These are phyloP conservation scores for Stichopus horrens DNA, from an alignment of 53 echinoderm and acorn worm genomes.

Conservation along the genomic window DNA sequence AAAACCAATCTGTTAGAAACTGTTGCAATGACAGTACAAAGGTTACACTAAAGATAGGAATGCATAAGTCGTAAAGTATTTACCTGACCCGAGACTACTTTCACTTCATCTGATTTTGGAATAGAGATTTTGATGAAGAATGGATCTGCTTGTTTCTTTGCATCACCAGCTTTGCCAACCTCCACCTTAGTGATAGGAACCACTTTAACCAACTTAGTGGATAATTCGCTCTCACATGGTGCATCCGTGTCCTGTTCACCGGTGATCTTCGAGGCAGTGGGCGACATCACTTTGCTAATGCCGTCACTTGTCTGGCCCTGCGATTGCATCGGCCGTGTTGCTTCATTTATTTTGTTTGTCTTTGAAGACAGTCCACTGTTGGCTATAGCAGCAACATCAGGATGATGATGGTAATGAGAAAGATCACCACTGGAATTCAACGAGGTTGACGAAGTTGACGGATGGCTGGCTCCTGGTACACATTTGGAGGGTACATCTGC, in stretches of 20 bases:
- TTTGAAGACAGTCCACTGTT: background rate
- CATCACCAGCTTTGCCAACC: conserved; percentile 28
- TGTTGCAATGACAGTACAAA: background rate
- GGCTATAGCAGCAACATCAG: background rate
- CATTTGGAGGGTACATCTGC: background rate
- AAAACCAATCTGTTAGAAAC: no score
- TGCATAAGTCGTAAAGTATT: background rate
- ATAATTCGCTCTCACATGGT: background rate
- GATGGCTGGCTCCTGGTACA: background rate
- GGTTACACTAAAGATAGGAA: background rate
- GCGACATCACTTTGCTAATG: background rate
- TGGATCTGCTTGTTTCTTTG: background rate
- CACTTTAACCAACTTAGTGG: conserved; percentile 10
- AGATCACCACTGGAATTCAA: no score
- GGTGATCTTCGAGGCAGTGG: background rate
- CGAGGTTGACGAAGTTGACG: background rate
- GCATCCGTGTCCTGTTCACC: background rate
- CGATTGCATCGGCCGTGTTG: background rate
- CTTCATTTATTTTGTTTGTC: background rate
- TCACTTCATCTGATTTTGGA: conserved; percentile 19
- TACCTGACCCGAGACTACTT: conserved; percentile 5
- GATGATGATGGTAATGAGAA: no score
- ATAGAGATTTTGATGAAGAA: conserved; percentile 14
- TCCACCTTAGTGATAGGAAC: conserved; percentile 3
- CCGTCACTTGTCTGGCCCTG: background rate